Percentiles rank a stretch among this genome's conserved stretches.
These are phyloP conservation scores for Eumacrocentrus americanus DNA, from an alignment of 2,888 invertebrate genomes.

Conservation along the genomic window DNA sequence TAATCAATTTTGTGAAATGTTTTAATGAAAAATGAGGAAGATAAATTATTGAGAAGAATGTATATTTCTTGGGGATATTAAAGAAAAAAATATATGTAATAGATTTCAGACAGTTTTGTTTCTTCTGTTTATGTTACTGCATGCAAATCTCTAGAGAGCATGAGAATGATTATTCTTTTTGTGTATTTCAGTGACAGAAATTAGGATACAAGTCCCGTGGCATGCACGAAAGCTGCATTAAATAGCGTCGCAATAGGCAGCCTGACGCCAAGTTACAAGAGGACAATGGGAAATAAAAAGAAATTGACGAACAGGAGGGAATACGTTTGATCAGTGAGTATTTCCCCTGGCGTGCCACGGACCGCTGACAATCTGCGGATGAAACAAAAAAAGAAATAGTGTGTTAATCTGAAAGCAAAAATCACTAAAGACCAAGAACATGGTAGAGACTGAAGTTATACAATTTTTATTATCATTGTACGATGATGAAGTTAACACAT, in stretches of 20 bases:
- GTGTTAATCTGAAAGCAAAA: not conserved
- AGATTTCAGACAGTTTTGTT: too few species aligned
- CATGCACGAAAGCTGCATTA: constrained; percentile 58
- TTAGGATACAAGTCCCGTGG: constrained; percentile 61
- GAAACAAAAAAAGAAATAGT: not conserved
- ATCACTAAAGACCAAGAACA: not conserved
- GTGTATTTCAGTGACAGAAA: constrained; percentile 57
- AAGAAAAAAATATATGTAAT: too few species aligned
- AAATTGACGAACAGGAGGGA: constrained; percentile 37
- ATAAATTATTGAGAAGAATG: too few species aligned
- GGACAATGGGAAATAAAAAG: constrained; percentile 52
- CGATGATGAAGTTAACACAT: not conserved
- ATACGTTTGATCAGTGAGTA: constrained; percentile 34
- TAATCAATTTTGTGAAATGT: too few species aligned
- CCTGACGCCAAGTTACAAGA: constrained; percentile 58
- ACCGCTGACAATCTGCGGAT: constrained; percentile 7
- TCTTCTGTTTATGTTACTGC: constrained; percentile 2
- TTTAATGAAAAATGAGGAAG: too few species aligned
- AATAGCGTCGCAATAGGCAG: constrained; percentile 58
- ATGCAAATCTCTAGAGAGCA: too few species aligned
- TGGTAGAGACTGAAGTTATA: constrained; percentile 18
- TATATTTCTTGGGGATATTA: too few species aligned
- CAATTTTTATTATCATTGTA: not conserved
- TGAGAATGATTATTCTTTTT: too few species aligned
- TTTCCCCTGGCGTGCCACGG: constrained; percentile 37